These are phyloP conservation scores for Artibeus lituratus DNA, from an alignment of 2,797 vertebrate species.

Conservation along the genomic window DNA sequence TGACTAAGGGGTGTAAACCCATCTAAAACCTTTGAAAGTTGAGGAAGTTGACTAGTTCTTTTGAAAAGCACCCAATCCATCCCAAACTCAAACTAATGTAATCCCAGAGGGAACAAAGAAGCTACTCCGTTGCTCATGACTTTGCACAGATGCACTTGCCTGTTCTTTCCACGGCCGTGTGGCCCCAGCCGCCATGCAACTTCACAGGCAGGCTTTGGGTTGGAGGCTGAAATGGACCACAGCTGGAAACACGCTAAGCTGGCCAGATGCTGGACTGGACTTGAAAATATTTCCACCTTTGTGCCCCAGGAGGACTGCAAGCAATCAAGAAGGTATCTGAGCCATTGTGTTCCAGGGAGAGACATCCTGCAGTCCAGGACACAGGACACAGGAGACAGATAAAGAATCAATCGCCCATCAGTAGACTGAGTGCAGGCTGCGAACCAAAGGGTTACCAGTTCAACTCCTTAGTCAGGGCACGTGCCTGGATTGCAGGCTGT, in stretches of 20 bases:
- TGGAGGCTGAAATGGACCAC: too few relatives aligned
- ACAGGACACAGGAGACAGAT: neutral
- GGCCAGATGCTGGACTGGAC: neutral
- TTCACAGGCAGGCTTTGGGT: too few relatives aligned
- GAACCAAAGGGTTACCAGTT: too few relatives aligned
- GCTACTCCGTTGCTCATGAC: neutral
- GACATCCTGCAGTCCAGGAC: neutral
- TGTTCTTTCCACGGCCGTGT: too few relatives aligned
- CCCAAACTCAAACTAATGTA: neutral
- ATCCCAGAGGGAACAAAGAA: neutral
- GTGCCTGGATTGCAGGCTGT: too few relatives aligned
- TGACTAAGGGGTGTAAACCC: neutral
- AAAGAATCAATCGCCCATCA: neutral
- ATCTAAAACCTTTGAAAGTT: neutral
- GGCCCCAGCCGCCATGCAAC: too few relatives aligned
- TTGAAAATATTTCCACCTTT: neutral
- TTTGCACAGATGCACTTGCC: too few relatives aligned
- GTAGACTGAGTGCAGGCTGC: too few relatives aligned
- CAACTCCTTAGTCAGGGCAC: too few relatives aligned
- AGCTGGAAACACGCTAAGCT: too few relatives aligned
- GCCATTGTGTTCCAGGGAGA: neutral
- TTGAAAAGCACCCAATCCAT: neutral
- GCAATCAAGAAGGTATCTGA: neutral
- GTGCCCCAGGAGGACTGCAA: neutral
- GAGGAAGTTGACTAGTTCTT: neutral